Base-by-base conservation (phyloP, 2,797 vertebrate species). In the Sparus aurata region DNA sequence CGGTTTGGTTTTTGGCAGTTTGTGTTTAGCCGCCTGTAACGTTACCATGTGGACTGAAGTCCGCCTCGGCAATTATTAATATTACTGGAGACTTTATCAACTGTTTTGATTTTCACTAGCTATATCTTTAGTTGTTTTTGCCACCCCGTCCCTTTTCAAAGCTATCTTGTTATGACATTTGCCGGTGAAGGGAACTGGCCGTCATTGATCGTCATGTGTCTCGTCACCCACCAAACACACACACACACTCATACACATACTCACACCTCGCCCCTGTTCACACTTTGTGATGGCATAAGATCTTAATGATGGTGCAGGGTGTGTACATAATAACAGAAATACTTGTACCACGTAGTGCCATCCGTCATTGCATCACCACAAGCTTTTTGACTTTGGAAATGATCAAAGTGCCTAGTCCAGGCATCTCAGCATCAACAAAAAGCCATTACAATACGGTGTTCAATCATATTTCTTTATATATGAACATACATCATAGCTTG, bases 1-100 rank as follows among this genome's bases (percentile, higher is more conserved):
- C 13, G 1, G 0, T 22, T 49, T 0, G 0, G 3, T 4, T 23
- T 50, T 4, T n/a, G 15, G 0, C 5, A 1, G 10, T 20, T 20
- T 65, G 3, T 62, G 30, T 52, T 25, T 0, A 18, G 27, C 15
- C 27, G 52, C 30, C 22, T 47, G n/a, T 53, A n/a, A n/a, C n/a
- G n/a, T n/a, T n/a, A 54, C 78, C 85, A 89, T 84, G 82, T 76
- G 82, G 61, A 81, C 55, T 43, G 2, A 10, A 58, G 20, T 77
- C 41, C 22, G 54, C 52, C 13, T 12, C 27, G 20, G 2, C 3
- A 1, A 7, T 17, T 61, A 50, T 59, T 49, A 10, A 6, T 25
- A 1, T 38, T 3, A n/a, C 4, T n/a, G 16, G 2, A 20, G 47
- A 30, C 2, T 7, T 8, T 22, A 0, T 13, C 1, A 10, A 7